These are phyloP conservation scores for Staurois parvus DNA, from an alignment of 2,797 vertebrate species.

Conservation along the genomic window DNA sequence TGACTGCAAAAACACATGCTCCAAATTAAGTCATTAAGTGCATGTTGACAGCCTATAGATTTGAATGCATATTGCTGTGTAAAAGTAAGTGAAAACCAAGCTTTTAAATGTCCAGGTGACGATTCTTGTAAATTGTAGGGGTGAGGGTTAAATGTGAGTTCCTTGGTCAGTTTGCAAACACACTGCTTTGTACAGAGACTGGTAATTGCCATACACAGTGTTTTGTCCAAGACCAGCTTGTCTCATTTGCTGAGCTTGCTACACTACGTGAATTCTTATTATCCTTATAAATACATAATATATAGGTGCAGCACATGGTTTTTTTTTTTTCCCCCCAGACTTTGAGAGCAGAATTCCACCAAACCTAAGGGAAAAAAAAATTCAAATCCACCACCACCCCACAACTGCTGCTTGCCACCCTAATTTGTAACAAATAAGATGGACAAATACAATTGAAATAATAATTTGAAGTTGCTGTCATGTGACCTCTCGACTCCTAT, in stretches of 20 bases:
- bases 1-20: slow-evolving; percentile 6
- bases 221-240: not conserved
- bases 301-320: too few species aligned
- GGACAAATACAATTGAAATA: too few species aligned
- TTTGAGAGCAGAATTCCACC: too few species aligned
- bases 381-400: too few species aligned
- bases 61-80: not conserved
- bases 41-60: slow-evolving; percentile 17
- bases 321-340: too few species aligned
- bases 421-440: too few species aligned
- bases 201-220: not conserved
- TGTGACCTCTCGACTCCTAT: too few species aligned
- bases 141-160: not conserved
- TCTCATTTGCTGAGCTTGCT: not conserved
- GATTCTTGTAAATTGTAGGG: not conserved
- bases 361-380: too few species aligned
- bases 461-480: too few species aligned
- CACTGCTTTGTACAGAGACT: not conserved
- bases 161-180: slow-evolving; percentile 15
- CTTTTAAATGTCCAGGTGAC: slow-evolving; percentile 1
- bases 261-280: not conserved
- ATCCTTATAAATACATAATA: too few species aligned
- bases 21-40: slow-evolving; percentile 29
- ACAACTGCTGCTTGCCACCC: too few species aligned
- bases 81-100: not conserved